Conservation (phyloP, 2,113 vertebrate species). For the Oncorhynchus nerka region DNA sequence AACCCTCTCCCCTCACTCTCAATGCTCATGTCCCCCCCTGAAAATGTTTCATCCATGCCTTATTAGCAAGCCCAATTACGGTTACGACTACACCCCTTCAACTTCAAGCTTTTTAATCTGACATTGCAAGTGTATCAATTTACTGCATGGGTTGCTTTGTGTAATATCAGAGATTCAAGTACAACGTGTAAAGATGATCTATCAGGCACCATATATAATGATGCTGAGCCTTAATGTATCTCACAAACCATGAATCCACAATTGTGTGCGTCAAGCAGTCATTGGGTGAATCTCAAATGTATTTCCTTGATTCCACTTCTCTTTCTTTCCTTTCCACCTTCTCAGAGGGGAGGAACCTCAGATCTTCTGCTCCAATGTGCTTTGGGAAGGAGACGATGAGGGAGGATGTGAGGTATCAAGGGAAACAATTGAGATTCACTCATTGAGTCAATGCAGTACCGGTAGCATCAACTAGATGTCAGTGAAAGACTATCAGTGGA, state of each 20-base stretch:
- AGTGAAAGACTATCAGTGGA: background rate
- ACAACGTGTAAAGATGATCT: conserved; percentile 31
- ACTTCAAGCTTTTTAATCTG: conserved; percentile 37
- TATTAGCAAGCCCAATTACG: conserved; percentile 55
- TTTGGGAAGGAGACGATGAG: no score
- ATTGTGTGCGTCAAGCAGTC: background rate
- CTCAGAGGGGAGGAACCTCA: no score
- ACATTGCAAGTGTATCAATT: conserved; percentile 52
- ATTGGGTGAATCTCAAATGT: no score
- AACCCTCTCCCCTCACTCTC: background rate
- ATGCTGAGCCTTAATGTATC: conserved; percentile 7
- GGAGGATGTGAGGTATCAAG: no score
- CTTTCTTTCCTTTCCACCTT: no score
- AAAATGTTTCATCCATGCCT: conserved; percentile 31
- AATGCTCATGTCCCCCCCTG: conserved; percentile 6
- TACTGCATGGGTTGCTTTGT: conserved; percentile 48
- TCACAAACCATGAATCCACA: background rate
- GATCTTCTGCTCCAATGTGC: no score
- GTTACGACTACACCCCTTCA: conserved; percentile 49
- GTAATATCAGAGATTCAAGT: conserved; percentile 43
- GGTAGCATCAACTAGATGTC: conserved; percentile 29
- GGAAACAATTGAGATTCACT: no score
- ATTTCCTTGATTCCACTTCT: no score
- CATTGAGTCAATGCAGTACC: conserved; percentile 1
- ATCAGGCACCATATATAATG: conserved; percentile 13